Conservation (phyloP, 2,113 vertebrate species). For the Pavo muticus region DNA sequence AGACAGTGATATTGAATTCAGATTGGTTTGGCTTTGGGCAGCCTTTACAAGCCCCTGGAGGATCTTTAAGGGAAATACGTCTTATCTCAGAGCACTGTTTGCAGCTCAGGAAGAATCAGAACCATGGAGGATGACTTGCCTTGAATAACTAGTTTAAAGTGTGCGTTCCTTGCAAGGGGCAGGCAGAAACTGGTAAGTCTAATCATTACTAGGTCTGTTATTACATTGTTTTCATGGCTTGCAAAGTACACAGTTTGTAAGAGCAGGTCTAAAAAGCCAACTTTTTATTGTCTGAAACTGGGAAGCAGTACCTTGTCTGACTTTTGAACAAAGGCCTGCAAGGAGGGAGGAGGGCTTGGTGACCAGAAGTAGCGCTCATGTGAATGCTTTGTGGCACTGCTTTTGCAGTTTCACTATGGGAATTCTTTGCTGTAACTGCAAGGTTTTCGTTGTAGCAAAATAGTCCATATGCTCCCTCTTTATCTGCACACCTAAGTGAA, state of each 20-base stretch:
- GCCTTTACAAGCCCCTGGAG: background rate
- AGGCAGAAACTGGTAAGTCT: background rate
- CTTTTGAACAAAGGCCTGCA: background rate
- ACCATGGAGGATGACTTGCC: background rate
- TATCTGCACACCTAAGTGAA: background rate
- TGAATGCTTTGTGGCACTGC: background rate
- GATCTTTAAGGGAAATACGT: background rate
- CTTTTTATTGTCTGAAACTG: background rate
- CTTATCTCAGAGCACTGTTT: background rate
- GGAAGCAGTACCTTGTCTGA: background rate
- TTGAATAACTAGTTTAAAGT: background rate
- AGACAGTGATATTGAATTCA: background rate
- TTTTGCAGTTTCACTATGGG: background rate
- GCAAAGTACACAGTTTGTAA: background rate
- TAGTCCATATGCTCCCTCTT: background rate
- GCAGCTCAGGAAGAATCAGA: background rate
- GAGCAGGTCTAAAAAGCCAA: background rate
- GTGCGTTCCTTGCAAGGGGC: background rate
- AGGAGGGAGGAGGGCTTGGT: background rate
- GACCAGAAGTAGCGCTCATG: background rate
- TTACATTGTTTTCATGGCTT: background rate
- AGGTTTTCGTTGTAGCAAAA: slow-evolving; percentile 32
- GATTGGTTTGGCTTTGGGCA: background rate
- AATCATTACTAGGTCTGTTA: background rate
- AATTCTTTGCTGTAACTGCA: slow-evolving; percentile 26